Evolutionary conservation across 2,888 invertebrate genomes (phyloP), one percentile per base, ranked within the genome.

Genomic region (Tiphia femorata): DNA sequence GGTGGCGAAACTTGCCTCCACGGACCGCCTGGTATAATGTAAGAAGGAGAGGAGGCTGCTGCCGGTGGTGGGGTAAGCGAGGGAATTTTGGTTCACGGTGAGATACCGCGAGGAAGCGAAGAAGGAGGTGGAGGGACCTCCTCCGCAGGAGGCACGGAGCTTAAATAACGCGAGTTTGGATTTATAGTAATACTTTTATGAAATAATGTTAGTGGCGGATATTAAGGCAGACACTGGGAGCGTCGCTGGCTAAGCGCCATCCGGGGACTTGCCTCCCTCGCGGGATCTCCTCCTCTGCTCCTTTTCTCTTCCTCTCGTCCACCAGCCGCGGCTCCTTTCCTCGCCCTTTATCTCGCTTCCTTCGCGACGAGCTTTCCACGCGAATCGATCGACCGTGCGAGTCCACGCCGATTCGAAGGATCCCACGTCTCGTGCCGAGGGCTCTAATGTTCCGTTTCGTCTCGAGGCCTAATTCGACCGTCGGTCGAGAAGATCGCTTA

Each of bases 151-250:
- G 70, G 68, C 73, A 72, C 67, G 64, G 70, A 64, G 75, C 76
- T 78, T 79, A 82, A 82, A 82, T 82, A 82, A 82, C 81, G 80
- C 75, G 81, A 81, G 77, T 82, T 82, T 76, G 75, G 73, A 82
- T 82, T 82, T 82, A 82, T 82, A 80, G 82, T 82, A 79, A 83
- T 82, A 82, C 82, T 83, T 83, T 83, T 82, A 82, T 83, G 82
- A 83, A 82, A 82, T 83, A 83, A 83, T 80, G 82, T 82, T 82
- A 82, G 82, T 79, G 81, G 82, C 79, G 82, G 82, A 82, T 82
- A 82, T 82, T 82, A 82, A 82, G 77, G 78, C 80, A 79, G 82
- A 82, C 82, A 81, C 76, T 73, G 77, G 71, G 74, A 76, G 67
- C 70, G 58, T 59, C 59, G 60, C 64, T 71, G 72, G 72, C 72